Base-by-base conservation (phyloP, 2,113 vertebrate species). In the Microtus pennsylvanicus region DNA sequence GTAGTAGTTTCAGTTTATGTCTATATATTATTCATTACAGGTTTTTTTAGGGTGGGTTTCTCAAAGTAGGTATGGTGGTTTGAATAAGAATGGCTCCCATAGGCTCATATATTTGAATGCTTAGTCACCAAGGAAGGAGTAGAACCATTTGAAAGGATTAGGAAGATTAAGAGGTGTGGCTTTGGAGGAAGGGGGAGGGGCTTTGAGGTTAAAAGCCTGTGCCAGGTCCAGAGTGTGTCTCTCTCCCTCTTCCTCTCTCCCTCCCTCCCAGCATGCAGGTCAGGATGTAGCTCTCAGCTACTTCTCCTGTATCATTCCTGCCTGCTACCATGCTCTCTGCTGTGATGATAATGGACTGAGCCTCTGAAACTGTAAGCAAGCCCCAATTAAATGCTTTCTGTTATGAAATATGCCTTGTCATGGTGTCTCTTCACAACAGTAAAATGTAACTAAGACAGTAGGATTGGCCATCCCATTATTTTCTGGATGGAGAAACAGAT, bases 401-500 rank as follows among this genome's bases (percentile, higher is more conserved):
- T 82, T 83, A 45, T 65, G 42, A 63, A 38, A 85, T 26, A 38
- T 28, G 55, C 55, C 26, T 65, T 85, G 81, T 85, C 81, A 65
- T 85, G n/a, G 14, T 30, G 8, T 83, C 81, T 85, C 58, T 30
- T 65, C 58, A 30, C 82, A 61, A 13, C 50, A 85, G 30, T 30
- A 65, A 16, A 45, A 45, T 16, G 26, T 85, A 8, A 65, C 58
- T 85, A 45, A 85, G 81, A 19, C 13, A 83, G 80, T 77, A 47
- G 30, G 4, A 26, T 86, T 97, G 91, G 10, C 69, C 69, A 86
- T 82, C 42, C 58, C 72, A 45, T 87, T 93, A 69, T 89, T 90
- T 93, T 92, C 52, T 95, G 65, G 95, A 21, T 74, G 81, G 21
- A 90, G 30, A 91, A 55, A 95, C 72, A 91, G 26, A 81, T 47